Percentiles rank a stretch among this genome's conserved stretches.
phyloP scores from a whole-genome alignment of 2,797 vertebrate species.

The Anas bernieri region DNA sequence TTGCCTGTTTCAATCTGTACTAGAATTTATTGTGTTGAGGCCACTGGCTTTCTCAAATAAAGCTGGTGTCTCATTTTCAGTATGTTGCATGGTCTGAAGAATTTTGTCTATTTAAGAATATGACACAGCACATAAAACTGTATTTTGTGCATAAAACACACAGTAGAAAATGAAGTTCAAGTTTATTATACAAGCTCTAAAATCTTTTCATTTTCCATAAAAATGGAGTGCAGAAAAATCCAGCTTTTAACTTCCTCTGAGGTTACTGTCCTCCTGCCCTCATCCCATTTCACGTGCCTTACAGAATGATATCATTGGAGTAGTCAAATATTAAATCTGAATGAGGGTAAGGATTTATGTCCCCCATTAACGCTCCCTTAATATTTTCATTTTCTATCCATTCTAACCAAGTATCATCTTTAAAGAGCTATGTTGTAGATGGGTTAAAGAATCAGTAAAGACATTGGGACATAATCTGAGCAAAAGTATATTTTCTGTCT shows the following conservation, averaged over 20 bases:
- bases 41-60: neutral
- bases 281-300: neutral
- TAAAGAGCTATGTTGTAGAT: neutral
- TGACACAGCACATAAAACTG: neutral
- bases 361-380: neutral
- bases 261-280: neutral
- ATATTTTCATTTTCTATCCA: neutral
- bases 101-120: constrained; percentile 8
- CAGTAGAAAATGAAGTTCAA: neutral
- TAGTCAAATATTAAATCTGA: neutral
- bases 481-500: neutral
- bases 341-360: neutral
- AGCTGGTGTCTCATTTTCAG: neutral
- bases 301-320: neutral
- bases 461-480: neutral
- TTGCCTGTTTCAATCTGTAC: neutral
- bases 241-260: neutral
- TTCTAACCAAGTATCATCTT: neutral
- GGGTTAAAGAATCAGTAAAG: neutral
- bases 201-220: neutral
- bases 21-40: neutral
- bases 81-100: neutral
- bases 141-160: neutral
- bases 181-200: neutral
- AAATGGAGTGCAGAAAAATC: neutral